These are phyloP conservation scores for Noctua janthe DNA, from an alignment of 2,888 invertebrate genomes.

Conservation along the genomic window DNA sequence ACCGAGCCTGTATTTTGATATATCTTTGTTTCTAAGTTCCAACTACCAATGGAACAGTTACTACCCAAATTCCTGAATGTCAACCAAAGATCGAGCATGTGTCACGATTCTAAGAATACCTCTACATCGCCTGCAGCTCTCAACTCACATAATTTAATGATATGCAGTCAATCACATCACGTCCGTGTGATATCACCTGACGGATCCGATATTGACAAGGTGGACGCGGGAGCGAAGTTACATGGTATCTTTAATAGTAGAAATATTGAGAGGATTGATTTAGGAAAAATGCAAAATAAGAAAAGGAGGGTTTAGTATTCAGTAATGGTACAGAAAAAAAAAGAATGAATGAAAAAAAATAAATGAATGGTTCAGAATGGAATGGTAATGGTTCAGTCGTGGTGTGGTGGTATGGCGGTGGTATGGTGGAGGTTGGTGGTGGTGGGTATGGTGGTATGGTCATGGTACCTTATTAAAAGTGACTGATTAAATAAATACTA, in stretches of 20 bases:
- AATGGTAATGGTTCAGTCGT: too few species aligned
- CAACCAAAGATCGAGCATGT: slow-evolving; percentile 37
- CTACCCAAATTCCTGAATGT: slow-evolving; percentile 38
- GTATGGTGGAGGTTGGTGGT: too few species aligned
- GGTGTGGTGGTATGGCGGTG: too few species aligned
- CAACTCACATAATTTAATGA: slow-evolving; percentile 12
- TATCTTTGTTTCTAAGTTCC: not conserved
- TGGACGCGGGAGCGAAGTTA: slow-evolving; percentile 33
- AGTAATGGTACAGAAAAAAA: too few species aligned
- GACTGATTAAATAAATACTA: too few species aligned
- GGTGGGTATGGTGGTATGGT: too few species aligned
- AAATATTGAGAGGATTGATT: not conserved
- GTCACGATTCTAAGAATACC: slow-evolving; percentile 51
- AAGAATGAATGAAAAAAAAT: too few species aligned
- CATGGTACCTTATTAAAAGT: too few species aligned
- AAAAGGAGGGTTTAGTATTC: too few species aligned
- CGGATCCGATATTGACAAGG: slow-evolving; percentile 39
- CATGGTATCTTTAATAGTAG: not conserved
- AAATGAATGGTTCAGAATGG: too few species aligned
- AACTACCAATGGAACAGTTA: not conserved
- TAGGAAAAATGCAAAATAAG: not conserved
- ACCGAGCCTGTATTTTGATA: not conserved
- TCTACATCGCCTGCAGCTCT: slow-evolving; percentile 26
- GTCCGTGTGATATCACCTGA: slow-evolving; percentile 11
- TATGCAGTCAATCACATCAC: slow-evolving; percentile 34